Conservation (phyloP, 2,888 invertebrate species). For the Meandrusa payeni region DNA sequence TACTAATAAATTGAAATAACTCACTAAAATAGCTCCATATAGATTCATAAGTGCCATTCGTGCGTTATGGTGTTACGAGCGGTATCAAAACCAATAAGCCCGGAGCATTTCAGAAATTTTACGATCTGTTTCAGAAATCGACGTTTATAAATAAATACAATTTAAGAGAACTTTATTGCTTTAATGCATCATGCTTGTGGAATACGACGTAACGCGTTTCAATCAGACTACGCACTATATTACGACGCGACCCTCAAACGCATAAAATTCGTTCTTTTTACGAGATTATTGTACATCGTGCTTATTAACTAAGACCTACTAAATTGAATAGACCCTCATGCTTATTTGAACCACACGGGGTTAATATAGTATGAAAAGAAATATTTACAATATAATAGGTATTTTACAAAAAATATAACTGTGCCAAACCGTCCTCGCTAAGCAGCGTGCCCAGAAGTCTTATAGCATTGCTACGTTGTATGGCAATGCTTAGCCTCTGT, state of each 20-base stretch:
- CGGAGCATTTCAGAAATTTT: conserved; percentile 45
- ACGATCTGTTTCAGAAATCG: conserved; percentile 57
- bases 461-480: no score
- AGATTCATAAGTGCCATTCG: conserved; percentile 48
- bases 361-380: no score
- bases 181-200: conserved; percentile 36
- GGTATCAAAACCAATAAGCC: conserved; percentile 40
- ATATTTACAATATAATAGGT: no score
- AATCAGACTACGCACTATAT: conserved; percentile 42
- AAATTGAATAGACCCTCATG: no score
- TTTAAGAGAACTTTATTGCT: conserved; percentile 57
- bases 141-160: conserved; percentile 68
- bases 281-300: background rate
- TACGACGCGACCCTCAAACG: conserved; percentile 35
- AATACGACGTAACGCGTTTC: conserved; percentile 31
- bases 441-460: no score
- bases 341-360: no score
- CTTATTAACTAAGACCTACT: background rate
- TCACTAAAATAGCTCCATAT: conserved; percentile 46
- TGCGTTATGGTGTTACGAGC: conserved; percentile 39
- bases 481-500: no score
- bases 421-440: no score
- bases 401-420: no score
- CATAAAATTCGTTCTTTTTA: conserved; percentile 16
- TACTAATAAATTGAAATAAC: conserved; percentile 31